phyloP scores from a whole-genome alignment of 2,797 vertebrate species.

The Rousettus madagascariensis region DNA sequence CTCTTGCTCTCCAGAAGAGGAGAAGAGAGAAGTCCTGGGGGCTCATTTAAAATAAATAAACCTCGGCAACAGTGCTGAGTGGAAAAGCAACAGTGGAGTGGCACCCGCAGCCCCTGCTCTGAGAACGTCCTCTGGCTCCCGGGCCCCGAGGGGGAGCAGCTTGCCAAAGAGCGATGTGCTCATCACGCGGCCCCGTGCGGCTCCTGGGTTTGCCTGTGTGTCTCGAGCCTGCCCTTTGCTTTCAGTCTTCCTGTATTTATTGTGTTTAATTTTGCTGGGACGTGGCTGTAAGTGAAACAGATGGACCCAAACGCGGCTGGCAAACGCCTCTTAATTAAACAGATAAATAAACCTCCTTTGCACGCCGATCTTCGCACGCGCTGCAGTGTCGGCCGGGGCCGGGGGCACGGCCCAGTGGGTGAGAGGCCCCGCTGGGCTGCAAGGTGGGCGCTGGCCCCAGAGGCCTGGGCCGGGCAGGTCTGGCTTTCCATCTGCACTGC shows the following conservation, averaged over 20 bases:
- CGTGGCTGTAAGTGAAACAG: slow-evolving; percentile 84
- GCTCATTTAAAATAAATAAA: slow-evolving; percentile 80
- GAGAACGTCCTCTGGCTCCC: slow-evolving; percentile 51
- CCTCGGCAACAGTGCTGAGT: slow-evolving; percentile 67
- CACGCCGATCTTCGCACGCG: slow-evolving; percentile 64
- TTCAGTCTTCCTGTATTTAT: slow-evolving; percentile 84
- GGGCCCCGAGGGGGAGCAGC: slow-evolving; percentile 72
- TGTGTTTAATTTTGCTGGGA: slow-evolving; percentile 86
- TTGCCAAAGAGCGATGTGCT: slow-evolving; percentile 79
- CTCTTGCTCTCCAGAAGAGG: not conserved
- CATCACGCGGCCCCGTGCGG: slow-evolving; percentile 79
- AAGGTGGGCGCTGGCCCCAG: not conserved
- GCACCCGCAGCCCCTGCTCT: slow-evolving; percentile 62
- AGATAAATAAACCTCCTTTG: slow-evolving; percentile 87
- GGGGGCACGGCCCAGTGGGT: not conserved
- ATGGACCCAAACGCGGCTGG: slow-evolving; percentile 82
- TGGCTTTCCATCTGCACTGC: not conserved
- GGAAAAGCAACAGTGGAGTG: not conserved
- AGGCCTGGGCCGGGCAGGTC: rapidly evolving
- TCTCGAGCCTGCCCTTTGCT: slow-evolving; percentile 83
- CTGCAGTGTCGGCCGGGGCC: slow-evolving; percentile 54
- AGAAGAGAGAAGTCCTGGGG: slow-evolving; percentile 71
- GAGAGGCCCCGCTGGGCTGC: not conserved
- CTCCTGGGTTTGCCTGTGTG: slow-evolving; percentile 77
- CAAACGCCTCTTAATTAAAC: slow-evolving; percentile 86